phyloP scores from a whole-genome alignment of 2,113 vertebrate species.

The Puntigrus tetrazona region DNA sequence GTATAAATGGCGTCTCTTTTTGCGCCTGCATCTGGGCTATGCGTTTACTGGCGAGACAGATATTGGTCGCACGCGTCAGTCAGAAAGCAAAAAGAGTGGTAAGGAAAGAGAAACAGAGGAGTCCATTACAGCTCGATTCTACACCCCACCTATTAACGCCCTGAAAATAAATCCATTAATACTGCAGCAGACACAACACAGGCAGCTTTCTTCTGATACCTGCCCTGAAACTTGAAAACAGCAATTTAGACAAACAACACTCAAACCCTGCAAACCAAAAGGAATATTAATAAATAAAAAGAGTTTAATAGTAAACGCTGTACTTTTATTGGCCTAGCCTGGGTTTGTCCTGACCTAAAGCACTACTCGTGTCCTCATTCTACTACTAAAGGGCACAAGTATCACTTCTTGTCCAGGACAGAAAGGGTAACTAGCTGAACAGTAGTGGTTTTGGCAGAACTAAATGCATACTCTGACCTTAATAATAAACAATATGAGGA shows the following conservation, averaged over 20 bases:
- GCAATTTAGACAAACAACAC: slow-evolving; percentile 39
- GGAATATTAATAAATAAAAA: background rate
- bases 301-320: background rate
- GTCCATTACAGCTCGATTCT: slow-evolving; percentile 36
- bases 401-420: background rate
- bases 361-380: background rate
- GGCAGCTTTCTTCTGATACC: slow-evolving; percentile 34
- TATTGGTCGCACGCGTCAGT: slow-evolving; percentile 36
- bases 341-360: background rate
- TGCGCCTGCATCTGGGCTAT: background rate
- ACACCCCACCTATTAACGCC: slow-evolving; percentile 43
- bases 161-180: slow-evolving; percentile 46
- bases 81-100: slow-evolving; percentile 29
- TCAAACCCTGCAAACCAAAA: background rate
- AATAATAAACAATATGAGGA: background rate
- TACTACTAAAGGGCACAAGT: background rate
- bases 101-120: slow-evolving; percentile 19
- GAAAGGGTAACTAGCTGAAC: background rate
- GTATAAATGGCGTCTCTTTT: slow-evolving; percentile 1
- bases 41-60: slow-evolving; percentile 18
- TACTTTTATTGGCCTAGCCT: background rate
- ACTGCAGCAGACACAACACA: background rate
- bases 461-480: background rate
- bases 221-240: slow-evolving; percentile 29
- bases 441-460: background rate